These are phyloP conservation scores for Acronicta psi DNA, from an alignment of 2,888 invertebrate genomes.

Conservation along the genomic window DNA sequence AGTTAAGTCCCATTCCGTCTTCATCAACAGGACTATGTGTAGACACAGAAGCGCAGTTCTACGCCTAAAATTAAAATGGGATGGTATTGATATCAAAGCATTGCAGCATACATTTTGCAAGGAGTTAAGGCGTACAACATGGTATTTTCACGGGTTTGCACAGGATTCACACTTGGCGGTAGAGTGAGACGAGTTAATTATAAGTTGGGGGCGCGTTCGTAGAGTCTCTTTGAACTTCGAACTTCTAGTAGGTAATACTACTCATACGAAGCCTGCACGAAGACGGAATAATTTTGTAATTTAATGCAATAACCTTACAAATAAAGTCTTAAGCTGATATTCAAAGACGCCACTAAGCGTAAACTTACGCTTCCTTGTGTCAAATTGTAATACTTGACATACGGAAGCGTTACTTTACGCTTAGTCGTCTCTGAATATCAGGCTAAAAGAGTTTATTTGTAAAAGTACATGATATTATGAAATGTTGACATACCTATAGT, in stretches of 20 bases:
- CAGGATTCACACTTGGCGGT: slow-evolving; percentile 25
- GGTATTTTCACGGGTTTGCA: slow-evolving; percentile 37
- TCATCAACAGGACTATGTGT: no score
- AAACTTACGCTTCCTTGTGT: no score
- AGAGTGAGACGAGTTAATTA: slow-evolving; percentile 55
- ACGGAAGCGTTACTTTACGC: no score
- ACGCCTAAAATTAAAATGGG: neutral
- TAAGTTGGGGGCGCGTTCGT: slow-evolving; percentile 51
- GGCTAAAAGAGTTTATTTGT: no score
- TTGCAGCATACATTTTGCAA: slow-evolving; percentile 14
- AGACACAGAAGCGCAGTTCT: no score
- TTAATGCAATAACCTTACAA: neutral
- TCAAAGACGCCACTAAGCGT: no score
- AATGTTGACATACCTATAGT: no score
- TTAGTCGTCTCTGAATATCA: no score
- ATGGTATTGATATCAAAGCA: slow-evolving; percentile 18
- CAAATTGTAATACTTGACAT: no score
- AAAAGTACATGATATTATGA: no score
- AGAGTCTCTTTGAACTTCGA: slow-evolving; percentile 25
- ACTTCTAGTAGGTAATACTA: slow-evolving; percentile 36
- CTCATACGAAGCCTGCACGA: slow-evolving; percentile 28
- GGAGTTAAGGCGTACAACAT: neutral
- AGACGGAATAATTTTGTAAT: slow-evolving; percentile 30
- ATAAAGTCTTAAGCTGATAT: no score
- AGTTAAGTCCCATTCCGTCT: no score